Evolutionary conservation across 2,888 invertebrate species (phyloP).

Genomic region (Tuberolachnus salignus): DNA sequence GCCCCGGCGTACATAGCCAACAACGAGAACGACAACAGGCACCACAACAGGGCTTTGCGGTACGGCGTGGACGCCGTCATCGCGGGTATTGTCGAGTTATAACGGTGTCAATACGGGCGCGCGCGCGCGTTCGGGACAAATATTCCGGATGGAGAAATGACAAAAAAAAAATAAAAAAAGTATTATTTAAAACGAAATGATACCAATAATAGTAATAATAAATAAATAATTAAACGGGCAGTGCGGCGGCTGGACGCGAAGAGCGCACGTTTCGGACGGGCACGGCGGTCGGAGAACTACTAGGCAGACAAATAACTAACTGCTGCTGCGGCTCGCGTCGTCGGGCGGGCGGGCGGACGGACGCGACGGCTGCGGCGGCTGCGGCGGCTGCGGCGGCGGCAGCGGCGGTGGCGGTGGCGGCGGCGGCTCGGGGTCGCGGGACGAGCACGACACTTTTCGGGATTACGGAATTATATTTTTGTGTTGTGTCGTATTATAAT

Average conservation of each 20-base stretch:
- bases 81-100: no score
- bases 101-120: no score
- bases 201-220: background rate
- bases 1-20: background rate
- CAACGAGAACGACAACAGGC: background rate
- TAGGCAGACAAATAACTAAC: background rate
- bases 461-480: background rate
- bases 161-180: background rate
- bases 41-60: background rate
- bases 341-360: background rate
- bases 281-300: background rate
- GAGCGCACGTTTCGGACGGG: background rate
- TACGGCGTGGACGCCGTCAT: background rate
- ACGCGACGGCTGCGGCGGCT: no score
- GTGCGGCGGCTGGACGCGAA: background rate
- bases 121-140: background rate
- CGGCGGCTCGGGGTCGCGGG: background rate
- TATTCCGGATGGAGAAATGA: no score
- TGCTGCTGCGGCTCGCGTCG: background rate
- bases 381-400: no score
- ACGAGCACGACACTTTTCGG: conserved; percentile 40
- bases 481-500: background rate
- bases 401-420: no score
- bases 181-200: background rate
- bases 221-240: background rate